phyloP scores from a whole-genome alignment of 37 sponge, comb jelly and placozoan genomes.

The Diacarnus erythraeanus region DNA sequence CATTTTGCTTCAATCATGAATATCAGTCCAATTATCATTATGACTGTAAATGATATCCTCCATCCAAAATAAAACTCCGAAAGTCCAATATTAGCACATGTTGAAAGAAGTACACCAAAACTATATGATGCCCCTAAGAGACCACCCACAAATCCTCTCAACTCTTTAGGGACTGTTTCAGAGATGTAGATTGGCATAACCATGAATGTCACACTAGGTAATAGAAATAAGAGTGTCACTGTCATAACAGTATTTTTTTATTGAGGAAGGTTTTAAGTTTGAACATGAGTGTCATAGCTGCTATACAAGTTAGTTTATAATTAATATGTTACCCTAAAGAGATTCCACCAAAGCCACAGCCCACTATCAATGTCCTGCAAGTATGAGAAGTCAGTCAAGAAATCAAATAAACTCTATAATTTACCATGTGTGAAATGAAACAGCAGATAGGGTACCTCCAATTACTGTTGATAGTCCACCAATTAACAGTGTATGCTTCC shows the following conservation, averaged over 20 bases:
- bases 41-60: background rate
- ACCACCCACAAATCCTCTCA: background rate
- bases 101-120: background rate
- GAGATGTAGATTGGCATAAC: constrained; percentile 1
- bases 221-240: no score
- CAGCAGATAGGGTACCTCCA: background rate
- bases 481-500: background rate
- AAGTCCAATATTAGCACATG: background rate
- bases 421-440: background rate
- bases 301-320: no score
- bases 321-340: no score
- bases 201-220: no score
- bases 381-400: no score
- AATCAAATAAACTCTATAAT: no score
- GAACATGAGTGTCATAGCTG: no score
- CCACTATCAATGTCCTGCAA: no score
- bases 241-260: no score
- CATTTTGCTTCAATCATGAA: background rate
- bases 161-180: background rate
- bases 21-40: background rate
- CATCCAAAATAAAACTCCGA: background rate
- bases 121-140: background rate
- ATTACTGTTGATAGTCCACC: background rate
- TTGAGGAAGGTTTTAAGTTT: no score
- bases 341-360: no score